Conservation (phyloP, 2,888 invertebrate genomes). For the Melieria omissa region DNA sequence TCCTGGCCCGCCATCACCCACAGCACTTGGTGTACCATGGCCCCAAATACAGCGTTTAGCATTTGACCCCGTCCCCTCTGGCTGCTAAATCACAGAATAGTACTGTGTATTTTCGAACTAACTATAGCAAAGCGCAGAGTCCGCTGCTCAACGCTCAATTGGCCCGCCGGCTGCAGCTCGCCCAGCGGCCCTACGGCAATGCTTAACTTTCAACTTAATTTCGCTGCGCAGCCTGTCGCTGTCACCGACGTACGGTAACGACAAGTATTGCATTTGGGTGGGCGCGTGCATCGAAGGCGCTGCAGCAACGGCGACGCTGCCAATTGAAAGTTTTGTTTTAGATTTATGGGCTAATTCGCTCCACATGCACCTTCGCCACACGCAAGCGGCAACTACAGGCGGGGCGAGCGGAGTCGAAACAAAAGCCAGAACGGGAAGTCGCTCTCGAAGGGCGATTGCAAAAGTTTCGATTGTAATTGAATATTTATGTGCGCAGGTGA, state of each 20-base stretch:
- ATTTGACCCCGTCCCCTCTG: too few relatives aligned
- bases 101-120: too few relatives aligned
- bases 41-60: too few relatives aligned
- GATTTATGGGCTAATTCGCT: constrained; percentile 42
- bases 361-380: not conserved
- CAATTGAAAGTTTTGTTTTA: constrained; percentile 35
- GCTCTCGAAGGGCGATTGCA: constrained; percentile 25
- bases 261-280: too few relatives aligned
- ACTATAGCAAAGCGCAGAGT: too few relatives aligned
- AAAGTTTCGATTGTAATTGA: constrained; percentile 43
- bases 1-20: too few relatives aligned
- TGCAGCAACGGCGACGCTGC: not conserved
- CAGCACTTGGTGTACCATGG: too few relatives aligned
- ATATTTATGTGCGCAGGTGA: constrained; percentile 40
- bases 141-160: too few relatives aligned
- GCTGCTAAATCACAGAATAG: too few relatives aligned
- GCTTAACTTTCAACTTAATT: constrained; percentile 34
- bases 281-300: too few relatives aligned
- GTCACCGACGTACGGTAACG: constrained; percentile 6
- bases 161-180: too few relatives aligned
- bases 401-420: not conserved
- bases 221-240: constrained; percentile 22
- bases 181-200: not conserved
- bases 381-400: not conserved
- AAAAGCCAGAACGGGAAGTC: not conserved